Evolutionary conservation across 2,797 vertebrate genomes (phyloP), one percentile per base, ranked within the genome.

Genomic region (Pipistrellus nathusii): DNA sequence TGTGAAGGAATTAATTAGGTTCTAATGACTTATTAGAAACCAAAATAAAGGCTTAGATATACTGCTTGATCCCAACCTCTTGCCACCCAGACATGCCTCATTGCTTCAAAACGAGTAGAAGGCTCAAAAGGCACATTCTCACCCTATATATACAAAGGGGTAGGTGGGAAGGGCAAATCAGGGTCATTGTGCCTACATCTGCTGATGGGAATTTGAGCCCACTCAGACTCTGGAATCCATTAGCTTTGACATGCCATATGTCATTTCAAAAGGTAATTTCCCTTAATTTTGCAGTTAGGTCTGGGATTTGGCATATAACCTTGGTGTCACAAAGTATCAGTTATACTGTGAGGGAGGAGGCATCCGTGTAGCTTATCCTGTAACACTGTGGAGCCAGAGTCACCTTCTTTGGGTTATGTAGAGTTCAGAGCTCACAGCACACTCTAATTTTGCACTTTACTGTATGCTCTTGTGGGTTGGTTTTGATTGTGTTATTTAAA

Each of bases 281-380:
- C 81, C 41, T 88, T 53, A 84, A 84, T 85, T 95, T 46, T 78
- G 72, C 92, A 95, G 55, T 96, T 91, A 94, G 88, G 51, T 69
- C 55, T 77, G 92, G 62, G 93, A 62, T 92, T 38, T 46, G 83
- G 69, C 66, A 38, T 3, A 12, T 5, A 68, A 90, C 93, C 81
- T 92, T 55, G 66, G 62, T 88, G 94, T 89, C 94, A 88, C 38
- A 38, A 72, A 81, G 11, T 30, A 85, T 95, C 91, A 75, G 8
- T 89, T 92, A 76, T 15, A n/a, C 38, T 3, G 25, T 32, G 4
- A 38, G 51, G 64, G 12, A 38, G 75, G 12, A 6, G 15, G 80
- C 64, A n/a, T 14, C 11, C 0, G 0, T 18, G 35, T 11, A 1
- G 44, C 35, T 20, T 23, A 44, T 23, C 53, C 59, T 5, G 6